Conservation (phyloP, 2,888 invertebrate genomes). For the Argynnis bischoffii region DNA sequence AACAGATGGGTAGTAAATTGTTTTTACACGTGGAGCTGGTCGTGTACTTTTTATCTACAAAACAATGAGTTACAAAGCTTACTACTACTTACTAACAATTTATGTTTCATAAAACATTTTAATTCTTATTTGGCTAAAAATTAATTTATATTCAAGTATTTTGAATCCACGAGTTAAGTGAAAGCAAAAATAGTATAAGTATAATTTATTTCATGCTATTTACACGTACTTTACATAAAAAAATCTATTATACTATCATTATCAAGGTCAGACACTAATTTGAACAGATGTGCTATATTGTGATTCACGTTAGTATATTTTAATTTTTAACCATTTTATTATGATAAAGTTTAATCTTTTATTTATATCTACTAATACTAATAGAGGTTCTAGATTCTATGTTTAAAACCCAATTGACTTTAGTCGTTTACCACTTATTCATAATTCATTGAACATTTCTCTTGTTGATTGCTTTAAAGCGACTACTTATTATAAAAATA, state of each 20-base stretch:
- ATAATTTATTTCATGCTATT: not conserved
- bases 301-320: not conserved
- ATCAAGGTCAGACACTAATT: conserved; percentile 19
- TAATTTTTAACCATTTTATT: not conserved
- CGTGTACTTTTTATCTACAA: conserved; percentile 11
- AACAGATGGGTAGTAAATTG: not conserved
- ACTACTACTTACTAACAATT: no score
- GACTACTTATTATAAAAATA: no score
- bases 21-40: conserved; percentile 7
- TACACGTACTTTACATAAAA: not conserved
- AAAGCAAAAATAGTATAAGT: not conserved
- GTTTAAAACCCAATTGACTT: no score
- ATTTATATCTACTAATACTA: not conserved
- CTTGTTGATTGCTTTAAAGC: no score
- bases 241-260: not conserved
- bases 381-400: no score
- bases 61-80: not conserved
- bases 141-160: no score
- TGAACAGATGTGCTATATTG: conserved; percentile 16
- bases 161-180: no score
- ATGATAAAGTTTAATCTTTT: not conserved
- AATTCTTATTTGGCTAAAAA: no score
- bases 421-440: no score
- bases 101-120: no score
- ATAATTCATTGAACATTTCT: no score